Conservation (phyloP, 2,113 vertebrate species). For the Eudyptes chrysolophus region DNA sequence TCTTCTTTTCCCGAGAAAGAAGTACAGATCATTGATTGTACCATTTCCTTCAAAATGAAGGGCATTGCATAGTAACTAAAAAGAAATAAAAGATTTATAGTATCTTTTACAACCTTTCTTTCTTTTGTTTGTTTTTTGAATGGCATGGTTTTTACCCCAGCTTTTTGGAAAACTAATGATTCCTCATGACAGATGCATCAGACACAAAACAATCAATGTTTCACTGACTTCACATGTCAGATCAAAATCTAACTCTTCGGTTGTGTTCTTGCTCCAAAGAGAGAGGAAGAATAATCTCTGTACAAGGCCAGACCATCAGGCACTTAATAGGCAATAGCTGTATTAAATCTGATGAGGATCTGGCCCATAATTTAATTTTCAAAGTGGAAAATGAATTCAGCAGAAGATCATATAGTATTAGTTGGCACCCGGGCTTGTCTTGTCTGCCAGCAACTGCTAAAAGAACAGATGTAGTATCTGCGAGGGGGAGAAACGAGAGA, state of each 20-base stretch:
- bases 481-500: background rate
- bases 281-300: background rate
- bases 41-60: conserved; percentile 85
- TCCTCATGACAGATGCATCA: background rate
- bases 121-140: conserved; percentile 26
- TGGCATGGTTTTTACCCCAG: background rate
- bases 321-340: conserved; percentile 17
- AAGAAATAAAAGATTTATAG: conserved; percentile 81
- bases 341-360: conserved; percentile 20
- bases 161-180: background rate
- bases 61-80: conserved; percentile 73
- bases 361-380: conserved; percentile 46
- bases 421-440: background rate
- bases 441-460: background rate
- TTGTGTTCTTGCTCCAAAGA: background rate
- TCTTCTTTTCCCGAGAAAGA: conserved; percentile 77
- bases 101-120: conserved; percentile 73
- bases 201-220: background rate
- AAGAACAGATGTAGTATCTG: conserved; percentile 43
- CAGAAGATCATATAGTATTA: conserved; percentile 3
- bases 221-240: background rate
- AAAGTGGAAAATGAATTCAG: conserved; percentile 26
- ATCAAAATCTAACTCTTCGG: background rate
- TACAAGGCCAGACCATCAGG: background rate
- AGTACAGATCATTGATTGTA: conserved; percentile 73